Evolutionary conservation across 2,888 invertebrate species (phyloP).

Genomic region (Drosophila greeni): DNA sequence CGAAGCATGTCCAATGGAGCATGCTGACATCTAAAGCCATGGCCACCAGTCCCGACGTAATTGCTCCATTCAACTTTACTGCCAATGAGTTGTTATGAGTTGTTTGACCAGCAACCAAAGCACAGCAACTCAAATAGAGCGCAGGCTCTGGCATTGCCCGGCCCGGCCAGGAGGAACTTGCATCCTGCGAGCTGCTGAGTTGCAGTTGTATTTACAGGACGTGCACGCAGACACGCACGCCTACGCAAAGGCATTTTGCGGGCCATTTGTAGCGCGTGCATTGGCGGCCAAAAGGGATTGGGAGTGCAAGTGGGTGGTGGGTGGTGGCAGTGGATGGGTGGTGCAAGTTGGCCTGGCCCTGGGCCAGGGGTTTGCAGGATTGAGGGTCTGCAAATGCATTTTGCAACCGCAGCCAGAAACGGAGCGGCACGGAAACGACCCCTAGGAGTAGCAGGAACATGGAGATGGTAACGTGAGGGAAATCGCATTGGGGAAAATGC

Average conservation of each 20-base stretch:
- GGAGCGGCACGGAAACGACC: conserved; percentile 13
- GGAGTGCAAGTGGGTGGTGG: neutral
- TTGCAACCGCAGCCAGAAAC: conserved; percentile 28
- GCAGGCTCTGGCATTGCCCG: conserved; percentile 10
- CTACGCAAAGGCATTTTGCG: conserved; percentile 36
- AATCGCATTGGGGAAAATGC: conserved; percentile 25
- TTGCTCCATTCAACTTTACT: conserved; percentile 38
- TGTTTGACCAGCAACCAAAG: conserved; percentile 39
- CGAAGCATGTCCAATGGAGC: conserved; percentile 11
- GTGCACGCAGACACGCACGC: conserved; percentile 21
- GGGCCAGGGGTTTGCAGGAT: neutral
- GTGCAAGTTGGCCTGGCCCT: neutral
- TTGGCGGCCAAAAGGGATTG: conserved; percentile 6
- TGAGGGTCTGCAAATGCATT: conserved; percentile 38
- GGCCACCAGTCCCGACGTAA: conserved; percentile 16
- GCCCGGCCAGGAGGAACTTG: conserved; percentile 7
- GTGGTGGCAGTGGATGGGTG: too few species aligned
- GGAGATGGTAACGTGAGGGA: conserved; percentile 36
- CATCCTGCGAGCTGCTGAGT: conserved; percentile 18
- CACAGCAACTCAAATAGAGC: conserved; percentile 38
- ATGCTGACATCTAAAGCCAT: conserved; percentile 23
- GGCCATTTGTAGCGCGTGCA: conserved; percentile 39
- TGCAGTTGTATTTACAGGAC: conserved; percentile 26
- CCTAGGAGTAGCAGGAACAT: conserved; percentile 14
- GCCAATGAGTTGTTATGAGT: conserved; percentile 45